These are phyloP conservation scores for Pseudochaenichthys georgianus DNA, from an alignment of 2,797 vertebrate genomes.

Conservation along the genomic window DNA sequence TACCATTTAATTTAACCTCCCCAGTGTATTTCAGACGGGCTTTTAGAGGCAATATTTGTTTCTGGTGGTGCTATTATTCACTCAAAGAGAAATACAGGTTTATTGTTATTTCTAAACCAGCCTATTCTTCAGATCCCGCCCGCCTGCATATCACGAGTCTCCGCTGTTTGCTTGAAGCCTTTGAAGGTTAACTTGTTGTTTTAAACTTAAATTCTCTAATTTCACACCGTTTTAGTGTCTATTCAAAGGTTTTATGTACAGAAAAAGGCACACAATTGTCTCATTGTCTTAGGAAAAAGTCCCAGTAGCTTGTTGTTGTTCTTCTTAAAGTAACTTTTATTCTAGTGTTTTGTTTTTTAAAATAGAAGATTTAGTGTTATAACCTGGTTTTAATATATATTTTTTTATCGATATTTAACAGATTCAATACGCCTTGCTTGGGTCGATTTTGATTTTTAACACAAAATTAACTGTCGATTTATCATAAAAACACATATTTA, in stretches of 20 bases:
- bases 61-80: constrained; percentile 5
- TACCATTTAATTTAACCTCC: not conserved
- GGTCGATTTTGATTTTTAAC: constrained; percentile 10
- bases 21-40: not conserved
- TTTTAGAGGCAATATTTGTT: not conserved
- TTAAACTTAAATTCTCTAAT: not conserved
- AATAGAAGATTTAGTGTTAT: not conserved
- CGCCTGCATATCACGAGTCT: constrained; percentile 75
- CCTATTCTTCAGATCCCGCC: constrained; percentile 61
- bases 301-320: constrained; percentile 10
- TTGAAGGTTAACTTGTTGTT: constrained; percentile 58
- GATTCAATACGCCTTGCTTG: constrained; percentile 1
- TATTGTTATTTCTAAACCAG: constrained; percentile 50
- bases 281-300: constrained; percentile 15
- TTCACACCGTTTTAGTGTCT: not conserved
- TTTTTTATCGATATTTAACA: constrained; percentile 15
- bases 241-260: rapidly evolving
- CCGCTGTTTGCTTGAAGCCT: constrained; percentile 46
- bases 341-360: constrained; percentile 4
- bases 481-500: not conserved
- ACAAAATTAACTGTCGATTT: not conserved
- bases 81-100: not conserved
- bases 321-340: constrained; percentile 44
- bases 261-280: too few relatives aligned
- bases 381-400: not conserved